Conservation (phyloP, 2,888 invertebrate species). For the Drosophila kambysellisi region DNA sequence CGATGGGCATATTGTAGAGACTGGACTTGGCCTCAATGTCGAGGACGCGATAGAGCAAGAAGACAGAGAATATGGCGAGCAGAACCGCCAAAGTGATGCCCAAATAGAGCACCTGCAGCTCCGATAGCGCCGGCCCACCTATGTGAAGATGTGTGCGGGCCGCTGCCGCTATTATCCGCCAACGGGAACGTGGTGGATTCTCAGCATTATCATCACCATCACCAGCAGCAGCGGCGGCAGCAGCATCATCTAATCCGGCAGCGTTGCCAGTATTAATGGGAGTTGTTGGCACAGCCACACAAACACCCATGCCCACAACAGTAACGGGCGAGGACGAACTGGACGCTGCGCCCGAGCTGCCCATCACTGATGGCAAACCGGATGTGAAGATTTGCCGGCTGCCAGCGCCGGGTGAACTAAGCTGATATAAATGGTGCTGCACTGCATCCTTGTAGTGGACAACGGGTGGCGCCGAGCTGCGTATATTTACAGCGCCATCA, state of each 20-base stretch:
- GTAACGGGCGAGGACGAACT: conserved; percentile 63
- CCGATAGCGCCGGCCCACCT: conserved; percentile 77
- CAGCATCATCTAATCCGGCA: neutral
- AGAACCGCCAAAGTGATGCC: conserved; percentile 82
- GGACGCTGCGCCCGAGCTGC: conserved; percentile 44
- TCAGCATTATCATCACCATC: neutral
- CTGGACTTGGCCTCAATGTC: conserved; percentile 84
- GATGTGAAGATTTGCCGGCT: conserved; percentile 47
- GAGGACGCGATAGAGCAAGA: conserved; percentile 84
- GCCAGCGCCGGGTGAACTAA: conserved; percentile 19
- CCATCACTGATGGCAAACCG: conserved; percentile 47
- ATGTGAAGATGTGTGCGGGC: conserved; percentile 68
- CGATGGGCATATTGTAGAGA: conserved; percentile 82
- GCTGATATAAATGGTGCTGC: neutral
- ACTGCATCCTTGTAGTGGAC: conserved; percentile 47
- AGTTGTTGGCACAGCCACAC: conserved; percentile 3
- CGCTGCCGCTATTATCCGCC: conserved; percentile 34
- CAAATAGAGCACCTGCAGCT: conserved; percentile 83
- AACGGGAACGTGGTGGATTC: conserved; percentile 4
- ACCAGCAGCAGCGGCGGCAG: neutral
- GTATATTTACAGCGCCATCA: conserved; percentile 33
- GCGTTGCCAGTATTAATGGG: neutral
- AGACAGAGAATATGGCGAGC: conserved; percentile 83
- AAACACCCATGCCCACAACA: conserved; percentile 43
- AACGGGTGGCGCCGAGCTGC: conserved; percentile 70